phyloP scores from a whole-genome alignment of 2,113 vertebrate species.

The Carlito syrichta region DNA sequence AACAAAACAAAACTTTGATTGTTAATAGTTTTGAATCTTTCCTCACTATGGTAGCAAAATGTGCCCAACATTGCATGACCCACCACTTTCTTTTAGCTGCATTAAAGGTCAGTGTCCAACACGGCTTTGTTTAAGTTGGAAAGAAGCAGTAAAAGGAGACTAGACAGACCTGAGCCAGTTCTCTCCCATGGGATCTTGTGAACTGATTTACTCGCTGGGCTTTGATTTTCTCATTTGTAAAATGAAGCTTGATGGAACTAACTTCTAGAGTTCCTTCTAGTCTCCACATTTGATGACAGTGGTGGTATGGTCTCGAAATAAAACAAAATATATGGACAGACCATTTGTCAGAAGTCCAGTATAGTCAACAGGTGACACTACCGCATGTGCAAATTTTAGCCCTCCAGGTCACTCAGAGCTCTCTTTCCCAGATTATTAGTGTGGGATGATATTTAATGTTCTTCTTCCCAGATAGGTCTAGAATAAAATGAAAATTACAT shows the following conservation, averaged over 20 bases:
- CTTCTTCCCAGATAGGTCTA: not conserved
- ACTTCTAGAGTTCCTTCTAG: not conserved
- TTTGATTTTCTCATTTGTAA: not conserved
- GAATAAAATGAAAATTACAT: not conserved
- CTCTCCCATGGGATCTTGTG: not conserved
- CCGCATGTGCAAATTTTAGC: not conserved
- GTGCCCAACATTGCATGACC: not conserved
- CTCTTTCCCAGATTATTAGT: not conserved
- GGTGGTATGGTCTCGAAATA: not conserved
- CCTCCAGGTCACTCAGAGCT: not conserved
- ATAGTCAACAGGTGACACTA: not conserved
- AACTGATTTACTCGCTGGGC: not conserved
- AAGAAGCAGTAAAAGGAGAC: not conserved
- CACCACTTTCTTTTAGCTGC: not conserved
- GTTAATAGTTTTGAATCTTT: not conserved
- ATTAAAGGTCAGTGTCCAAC: not conserved
- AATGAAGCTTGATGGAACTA: not conserved
- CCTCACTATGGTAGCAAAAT: not conserved
- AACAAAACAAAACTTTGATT: not conserved
- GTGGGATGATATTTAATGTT: not conserved
- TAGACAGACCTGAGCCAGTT: not conserved
- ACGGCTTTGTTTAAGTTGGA: not conserved
- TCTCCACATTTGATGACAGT: not conserved
- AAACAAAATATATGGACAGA: not conserved
- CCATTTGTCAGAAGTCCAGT: not conserved